Evolutionary conservation across 37 sponge, comb jelly and placozoan genomes (phyloP).

Genomic region (Eunapius fragilis): DNA sequence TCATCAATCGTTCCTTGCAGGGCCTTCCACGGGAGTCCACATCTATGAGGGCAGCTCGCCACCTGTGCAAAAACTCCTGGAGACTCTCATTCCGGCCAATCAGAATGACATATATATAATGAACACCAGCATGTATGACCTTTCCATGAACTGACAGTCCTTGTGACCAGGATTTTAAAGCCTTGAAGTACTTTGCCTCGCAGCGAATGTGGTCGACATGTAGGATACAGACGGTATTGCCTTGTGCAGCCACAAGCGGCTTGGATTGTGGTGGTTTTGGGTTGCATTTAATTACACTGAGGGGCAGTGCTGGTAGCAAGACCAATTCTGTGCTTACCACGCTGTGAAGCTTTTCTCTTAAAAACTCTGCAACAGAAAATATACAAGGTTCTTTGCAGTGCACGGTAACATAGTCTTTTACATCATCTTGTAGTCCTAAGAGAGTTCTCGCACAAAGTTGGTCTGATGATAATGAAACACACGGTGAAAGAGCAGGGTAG

Average conservation of each 20-base stretch:
- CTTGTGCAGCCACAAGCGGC: background rate
- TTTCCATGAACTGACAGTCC: slow-evolving; percentile 12
- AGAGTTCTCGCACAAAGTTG: background rate
- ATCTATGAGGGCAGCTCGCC: slow-evolving; percentile 56
- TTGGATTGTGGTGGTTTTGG: background rate
- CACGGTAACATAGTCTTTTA: background rate
- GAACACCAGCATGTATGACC: slow-evolving; percentile 3
- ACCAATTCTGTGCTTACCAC: background rate
- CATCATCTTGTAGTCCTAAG: background rate
- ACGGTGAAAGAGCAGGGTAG: background rate
- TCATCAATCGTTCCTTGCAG: slow-evolving; percentile 71
- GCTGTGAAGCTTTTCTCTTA: background rate
- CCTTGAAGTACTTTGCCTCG: slow-evolving; percentile 35
- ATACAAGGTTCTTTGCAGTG: background rate
- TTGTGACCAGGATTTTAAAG: slow-evolving; percentile 39
- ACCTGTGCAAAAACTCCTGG: slow-evolving; percentile 24
- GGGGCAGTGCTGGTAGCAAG: background rate
- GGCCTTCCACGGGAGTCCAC: slow-evolving; percentile 56
- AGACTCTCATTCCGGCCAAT: slow-evolving; percentile 2
- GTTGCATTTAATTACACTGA: background rate
- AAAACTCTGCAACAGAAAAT: background rate
- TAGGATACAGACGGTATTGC: slow-evolving; percentile 7
- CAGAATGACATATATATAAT: slow-evolving; percentile 34
- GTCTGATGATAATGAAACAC: background rate
- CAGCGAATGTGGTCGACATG: slow-evolving; percentile 61